phyloP scores from a whole-genome alignment of 2,888 invertebrate genomes.

The Tridacna crocea region DNA sequence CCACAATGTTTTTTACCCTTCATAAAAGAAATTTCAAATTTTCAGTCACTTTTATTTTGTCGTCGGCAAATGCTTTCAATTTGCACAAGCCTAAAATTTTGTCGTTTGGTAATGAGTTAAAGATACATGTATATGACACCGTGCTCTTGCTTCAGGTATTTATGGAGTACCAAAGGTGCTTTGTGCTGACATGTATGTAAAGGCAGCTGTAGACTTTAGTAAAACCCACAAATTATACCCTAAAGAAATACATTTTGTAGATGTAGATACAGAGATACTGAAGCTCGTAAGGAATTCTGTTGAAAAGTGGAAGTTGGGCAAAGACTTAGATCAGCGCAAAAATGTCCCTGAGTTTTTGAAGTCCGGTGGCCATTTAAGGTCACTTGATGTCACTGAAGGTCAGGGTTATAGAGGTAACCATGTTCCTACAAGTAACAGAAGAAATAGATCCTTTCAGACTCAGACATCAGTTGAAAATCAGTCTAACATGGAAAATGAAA shows the following conservation, averaged over 20 bases:
- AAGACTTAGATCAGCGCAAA: conserved; percentile 17
- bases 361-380: not conserved
- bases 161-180: conserved; percentile 61
- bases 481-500: not conserved
- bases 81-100: too few relatives aligned
- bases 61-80: too few relatives aligned
- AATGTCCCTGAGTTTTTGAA: conserved; percentile 29
- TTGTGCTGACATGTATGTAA: conserved; percentile 61
- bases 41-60: too few relatives aligned
- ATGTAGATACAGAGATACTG: conserved; percentile 54
- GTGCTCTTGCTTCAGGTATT: conserved; percentile 41
- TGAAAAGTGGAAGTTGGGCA: conserved; percentile 42
- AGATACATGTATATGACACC: too few relatives aligned
- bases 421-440: not conserved
- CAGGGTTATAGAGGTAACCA: not conserved
- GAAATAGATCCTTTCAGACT: not conserved
- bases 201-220: conserved; percentile 45
- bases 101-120: too few relatives aligned
- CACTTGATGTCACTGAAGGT: not conserved
- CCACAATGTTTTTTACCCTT: too few relatives aligned
- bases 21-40: too few relatives aligned
- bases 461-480: conserved; percentile 2
- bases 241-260: conserved; percentile 58
- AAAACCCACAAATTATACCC: conserved; percentile 9
- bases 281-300: conserved; percentile 36